phyloP scores from a whole-genome alignment of 2,113 vertebrate species.

The Anguilla japonica region DNA sequence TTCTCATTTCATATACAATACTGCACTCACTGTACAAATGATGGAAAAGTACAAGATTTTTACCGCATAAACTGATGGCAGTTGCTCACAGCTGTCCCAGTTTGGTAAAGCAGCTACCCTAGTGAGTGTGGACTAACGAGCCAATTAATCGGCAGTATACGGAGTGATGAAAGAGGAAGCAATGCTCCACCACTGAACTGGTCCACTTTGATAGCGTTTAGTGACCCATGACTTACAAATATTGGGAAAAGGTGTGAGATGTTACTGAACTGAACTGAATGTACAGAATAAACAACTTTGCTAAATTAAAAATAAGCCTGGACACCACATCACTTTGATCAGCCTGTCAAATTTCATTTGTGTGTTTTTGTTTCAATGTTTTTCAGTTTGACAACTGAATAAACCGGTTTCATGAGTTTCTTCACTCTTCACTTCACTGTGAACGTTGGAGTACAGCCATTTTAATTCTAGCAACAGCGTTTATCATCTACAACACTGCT shows the following conservation, averaged over 20 bases:
- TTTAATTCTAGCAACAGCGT: not conserved
- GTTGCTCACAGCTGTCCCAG: conserved; percentile 47
- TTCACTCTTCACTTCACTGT: not conserved
- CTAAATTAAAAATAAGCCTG: not conserved
- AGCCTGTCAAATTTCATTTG: not conserved
- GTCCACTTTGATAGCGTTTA: not conserved
- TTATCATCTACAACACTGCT: not conserved
- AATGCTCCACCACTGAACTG: not conserved
- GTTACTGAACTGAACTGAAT: not conserved
- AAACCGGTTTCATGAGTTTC: not conserved
- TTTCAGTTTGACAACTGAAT: not conserved
- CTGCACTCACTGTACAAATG: not conserved
- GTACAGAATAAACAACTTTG: not conserved
- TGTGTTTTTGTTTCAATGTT: not conserved
- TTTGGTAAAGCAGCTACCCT: conserved; percentile 79
- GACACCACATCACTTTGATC: not conserved
- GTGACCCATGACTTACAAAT: not conserved
- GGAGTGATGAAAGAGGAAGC: not conserved
- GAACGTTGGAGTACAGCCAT: not conserved
- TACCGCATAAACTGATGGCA: not conserved
- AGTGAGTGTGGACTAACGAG: conserved; percentile 74
- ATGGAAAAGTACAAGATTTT: not conserved
- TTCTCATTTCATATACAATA: not conserved
- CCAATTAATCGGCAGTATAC: not conserved
- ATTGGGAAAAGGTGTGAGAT: not conserved